These are phyloP conservation scores for Galeruca laticollis DNA, from an alignment of 2,888 invertebrate species.

Conservation along the genomic window DNA sequence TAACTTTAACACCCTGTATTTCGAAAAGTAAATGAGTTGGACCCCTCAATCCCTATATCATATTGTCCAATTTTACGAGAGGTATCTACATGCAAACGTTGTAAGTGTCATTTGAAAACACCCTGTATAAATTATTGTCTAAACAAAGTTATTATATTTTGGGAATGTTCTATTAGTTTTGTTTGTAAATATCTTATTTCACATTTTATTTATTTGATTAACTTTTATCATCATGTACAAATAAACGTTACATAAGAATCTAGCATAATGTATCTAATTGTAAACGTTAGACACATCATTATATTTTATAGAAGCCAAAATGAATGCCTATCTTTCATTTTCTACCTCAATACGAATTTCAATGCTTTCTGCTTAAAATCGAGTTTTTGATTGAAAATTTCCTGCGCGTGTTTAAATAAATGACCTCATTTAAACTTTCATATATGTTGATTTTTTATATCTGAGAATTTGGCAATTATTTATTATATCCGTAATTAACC, in stretches of 20 bases:
- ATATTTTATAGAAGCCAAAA: slow-evolving; percentile 28
- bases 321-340: slow-evolving; percentile 26
- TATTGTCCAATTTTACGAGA: too few relatives aligned
- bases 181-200: not conserved
- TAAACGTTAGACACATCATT: slow-evolving; percentile 13
- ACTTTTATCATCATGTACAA: not conserved
- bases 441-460: slow-evolving; percentile 26
- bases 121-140: too few relatives aligned
- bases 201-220: not conserved
- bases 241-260: not conserved
- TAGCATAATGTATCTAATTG: not conserved
- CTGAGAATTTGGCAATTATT: slow-evolving; percentile 12
- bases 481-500: slow-evolving; percentile 10
- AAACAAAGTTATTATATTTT: too few relatives aligned
- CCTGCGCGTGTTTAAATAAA: slow-evolving; percentile 28
- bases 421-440: slow-evolving; percentile 32
- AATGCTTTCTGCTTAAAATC: slow-evolving; percentile 28
- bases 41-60: too few relatives aligned
- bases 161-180: too few relatives aligned
- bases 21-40: too few relatives aligned
- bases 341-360: slow-evolving; percentile 28
- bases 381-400: slow-evolving; percentile 31
- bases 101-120: too few relatives aligned
- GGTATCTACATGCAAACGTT: too few relatives aligned
- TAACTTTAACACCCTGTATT: too few relatives aligned